Conservation (phyloP, 2,113 vertebrate genomes). For the Lycaon pictus region DNA sequence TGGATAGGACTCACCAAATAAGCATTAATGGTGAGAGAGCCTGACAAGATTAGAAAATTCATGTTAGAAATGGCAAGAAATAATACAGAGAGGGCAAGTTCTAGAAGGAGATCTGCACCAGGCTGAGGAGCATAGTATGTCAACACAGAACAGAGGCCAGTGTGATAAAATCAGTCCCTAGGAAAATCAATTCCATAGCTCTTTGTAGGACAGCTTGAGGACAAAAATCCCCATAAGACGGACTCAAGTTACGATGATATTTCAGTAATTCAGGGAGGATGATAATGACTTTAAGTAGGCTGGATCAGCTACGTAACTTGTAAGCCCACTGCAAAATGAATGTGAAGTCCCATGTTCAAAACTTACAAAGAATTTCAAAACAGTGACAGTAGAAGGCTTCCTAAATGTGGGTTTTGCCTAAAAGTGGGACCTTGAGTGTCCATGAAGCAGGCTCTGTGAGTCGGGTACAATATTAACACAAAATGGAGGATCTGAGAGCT, state of each 20-base stretch:
- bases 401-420: neutral
- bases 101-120: neutral
- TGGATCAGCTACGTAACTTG: neutral
- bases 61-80: neutral
- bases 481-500: neutral
- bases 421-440: neutral
- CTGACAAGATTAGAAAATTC: neutral
- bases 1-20: neutral
- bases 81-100: neutral
- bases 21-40: neutral
- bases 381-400: neutral
- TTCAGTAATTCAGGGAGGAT: neutral
- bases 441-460: neutral
- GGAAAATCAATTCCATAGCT: neutral
- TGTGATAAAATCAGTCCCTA: neutral
- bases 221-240: neutral
- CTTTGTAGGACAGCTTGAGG: rapidly evolving
- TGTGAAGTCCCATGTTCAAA: neutral
- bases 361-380: neutral
- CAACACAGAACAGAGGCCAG: neutral
- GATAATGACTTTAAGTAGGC: neutral
- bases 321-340: neutral
- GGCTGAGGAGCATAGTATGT: neutral
- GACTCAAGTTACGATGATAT: neutral
- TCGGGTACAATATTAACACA: neutral